phyloP scores from a whole-genome alignment of 2,888 invertebrate genomes.

The Stictocephala bisonia region DNA sequence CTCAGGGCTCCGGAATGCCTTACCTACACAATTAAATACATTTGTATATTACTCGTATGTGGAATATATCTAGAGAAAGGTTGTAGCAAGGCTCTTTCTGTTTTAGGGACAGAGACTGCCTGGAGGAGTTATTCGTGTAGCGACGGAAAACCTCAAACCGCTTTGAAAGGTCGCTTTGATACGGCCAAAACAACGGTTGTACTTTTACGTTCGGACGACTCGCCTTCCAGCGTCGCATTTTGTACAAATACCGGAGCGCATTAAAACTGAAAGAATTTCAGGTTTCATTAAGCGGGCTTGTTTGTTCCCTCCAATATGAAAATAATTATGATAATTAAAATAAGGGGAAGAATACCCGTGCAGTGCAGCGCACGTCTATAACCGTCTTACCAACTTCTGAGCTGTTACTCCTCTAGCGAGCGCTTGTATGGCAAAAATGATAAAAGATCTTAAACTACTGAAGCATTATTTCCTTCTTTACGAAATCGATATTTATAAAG shows the following conservation, averaged over 20 bases:
- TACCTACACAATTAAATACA: constrained; percentile 46
- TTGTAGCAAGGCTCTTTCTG: constrained; percentile 32
- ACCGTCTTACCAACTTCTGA: constrained; percentile 3
- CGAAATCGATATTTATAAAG: too few relatives aligned
- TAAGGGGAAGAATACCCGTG: not conserved
- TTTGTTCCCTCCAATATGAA: constrained; percentile 1
- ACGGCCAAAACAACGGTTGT: constrained; percentile 44
- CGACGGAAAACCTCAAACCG: constrained; percentile 38
- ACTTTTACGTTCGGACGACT: constrained; percentile 23
- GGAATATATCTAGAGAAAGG: constrained; percentile 43
- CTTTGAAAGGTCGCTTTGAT: constrained; percentile 44
- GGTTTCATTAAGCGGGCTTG: constrained; percentile 11
- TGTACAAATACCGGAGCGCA: constrained; percentile 34
- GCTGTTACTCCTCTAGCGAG: too few relatives aligned
- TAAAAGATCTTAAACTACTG: too few relatives aligned
- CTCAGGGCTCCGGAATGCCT: constrained; percentile 31
- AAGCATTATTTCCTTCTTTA: too few relatives aligned
- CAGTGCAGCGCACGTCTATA: not conserved
- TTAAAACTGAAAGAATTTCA: constrained; percentile 25
- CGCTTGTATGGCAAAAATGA: too few relatives aligned
- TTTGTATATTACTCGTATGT: constrained; percentile 41
- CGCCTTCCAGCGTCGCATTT: constrained; percentile 32
- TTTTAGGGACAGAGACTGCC: constrained; percentile 28
- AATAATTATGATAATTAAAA: constrained; percentile 4
- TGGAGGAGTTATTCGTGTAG: constrained; percentile 38